Percentiles rank a stretch among this genome's conserved stretches.
Evolutionary conservation across 2,113 vertebrate genomes (phyloP).

Genomic region (Protobothrops mucrosquamatus): DNA sequence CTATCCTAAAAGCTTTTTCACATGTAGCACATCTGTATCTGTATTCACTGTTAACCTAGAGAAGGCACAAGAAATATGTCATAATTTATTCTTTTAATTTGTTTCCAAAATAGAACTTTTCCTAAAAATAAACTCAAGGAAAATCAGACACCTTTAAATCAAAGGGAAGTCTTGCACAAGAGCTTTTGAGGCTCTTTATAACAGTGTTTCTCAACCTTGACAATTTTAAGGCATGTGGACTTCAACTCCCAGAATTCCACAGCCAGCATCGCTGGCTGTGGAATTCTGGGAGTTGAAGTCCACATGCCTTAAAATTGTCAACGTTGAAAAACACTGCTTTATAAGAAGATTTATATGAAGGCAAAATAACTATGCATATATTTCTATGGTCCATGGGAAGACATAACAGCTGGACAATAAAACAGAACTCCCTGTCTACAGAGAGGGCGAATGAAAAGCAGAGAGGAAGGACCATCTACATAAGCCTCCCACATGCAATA

Average conservation of each 20-base stretch:
- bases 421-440: neutral
- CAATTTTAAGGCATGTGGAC: too few relatives aligned
- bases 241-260: too few relatives aligned
- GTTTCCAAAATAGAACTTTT: neutral
- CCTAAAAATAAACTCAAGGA: neutral
- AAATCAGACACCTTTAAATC: neutral
- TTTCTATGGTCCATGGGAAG: neutral
- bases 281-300: too few relatives aligned
- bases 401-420: neutral
- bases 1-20: constrained; percentile 93
- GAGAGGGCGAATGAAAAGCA: neutral
- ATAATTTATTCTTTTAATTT: neutral
- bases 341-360: neutral
- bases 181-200: neutral
- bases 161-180: neutral
- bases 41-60: constrained; percentile 88
- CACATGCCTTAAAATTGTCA: too few relatives aligned
- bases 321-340: too few relatives aligned
- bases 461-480: neutral
- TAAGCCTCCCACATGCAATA: neutral
- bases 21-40: constrained; percentile 88
- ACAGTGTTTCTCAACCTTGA: too few relatives aligned
- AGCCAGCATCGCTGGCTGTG: too few relatives aligned
- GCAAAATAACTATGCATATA: neutral
- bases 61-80: neutral